Evolutionary conservation across 1,140 invertebrate species (phyloP).

Genomic region (Heterodera schachtii): DNA sequence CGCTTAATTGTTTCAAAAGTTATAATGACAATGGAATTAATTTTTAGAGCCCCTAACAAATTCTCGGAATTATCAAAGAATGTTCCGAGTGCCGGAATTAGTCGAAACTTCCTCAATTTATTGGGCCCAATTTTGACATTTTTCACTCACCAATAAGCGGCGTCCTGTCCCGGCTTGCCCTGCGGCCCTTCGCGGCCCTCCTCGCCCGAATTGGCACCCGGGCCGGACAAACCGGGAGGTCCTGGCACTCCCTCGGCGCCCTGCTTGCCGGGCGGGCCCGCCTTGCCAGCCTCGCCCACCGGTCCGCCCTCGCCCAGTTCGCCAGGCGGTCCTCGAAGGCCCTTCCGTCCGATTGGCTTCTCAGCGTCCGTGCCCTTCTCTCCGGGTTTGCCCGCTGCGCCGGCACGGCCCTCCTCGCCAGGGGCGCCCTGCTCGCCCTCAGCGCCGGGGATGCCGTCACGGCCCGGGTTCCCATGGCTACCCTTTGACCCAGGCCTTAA

Average conservation of each 20-base stretch:
- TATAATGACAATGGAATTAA: too few relatives aligned
- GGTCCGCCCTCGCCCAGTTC: slow-evolving; percentile 32
- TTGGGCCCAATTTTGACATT: slow-evolving; percentile 7
- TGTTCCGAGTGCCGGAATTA: slow-evolving; percentile 33
- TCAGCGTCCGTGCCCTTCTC: slow-evolving; percentile 49
- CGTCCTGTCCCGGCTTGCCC: slow-evolving; percentile 33
- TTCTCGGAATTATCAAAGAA: slow-evolving; percentile 6
- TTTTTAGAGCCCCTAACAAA: background rate
- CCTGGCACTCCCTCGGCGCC: slow-evolving; percentile 38
- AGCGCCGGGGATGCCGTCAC: slow-evolving; percentile 40
- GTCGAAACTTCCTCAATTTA: slow-evolving; percentile 40
- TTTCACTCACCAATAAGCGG: slow-evolving; percentile 24
- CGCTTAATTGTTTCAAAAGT: too few relatives aligned
- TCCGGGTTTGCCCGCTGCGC: slow-evolving; percentile 41
- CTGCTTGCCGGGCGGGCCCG: slow-evolving; percentile 34
- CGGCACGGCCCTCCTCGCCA: slow-evolving; percentile 38
- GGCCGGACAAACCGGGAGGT: slow-evolving; percentile 39
- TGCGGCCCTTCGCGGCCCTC: slow-evolving; percentile 42
- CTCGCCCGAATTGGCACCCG: slow-evolving; percentile 42
- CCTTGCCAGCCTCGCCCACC: slow-evolving; percentile 32
- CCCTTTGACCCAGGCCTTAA: slow-evolving; percentile 38
- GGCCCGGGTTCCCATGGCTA: slow-evolving; percentile 40
- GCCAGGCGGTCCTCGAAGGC: slow-evolving; percentile 46
- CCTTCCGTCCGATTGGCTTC: slow-evolving; percentile 53
- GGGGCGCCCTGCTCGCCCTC: slow-evolving; percentile 38